Percentiles rank a stretch among this genome's conserved stretches.
Conservation (phyloP, 2,113 vertebrate genomes). For the Xiphophorus maculatus region DNA sequence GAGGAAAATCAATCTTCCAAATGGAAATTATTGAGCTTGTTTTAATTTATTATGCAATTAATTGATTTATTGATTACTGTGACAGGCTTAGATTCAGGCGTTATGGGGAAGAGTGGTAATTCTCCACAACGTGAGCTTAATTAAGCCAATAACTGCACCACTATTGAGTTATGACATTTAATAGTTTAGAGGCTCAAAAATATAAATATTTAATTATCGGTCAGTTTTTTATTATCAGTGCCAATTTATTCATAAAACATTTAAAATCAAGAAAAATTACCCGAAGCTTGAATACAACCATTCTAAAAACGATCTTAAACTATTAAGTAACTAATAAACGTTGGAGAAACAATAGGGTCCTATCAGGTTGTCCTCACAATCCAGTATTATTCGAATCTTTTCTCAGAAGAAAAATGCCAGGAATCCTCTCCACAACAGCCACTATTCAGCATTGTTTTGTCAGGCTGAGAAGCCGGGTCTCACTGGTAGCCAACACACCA, state of each 20-base stretch:
- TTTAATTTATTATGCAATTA: too few species aligned
- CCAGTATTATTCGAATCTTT: conserved; percentile 8
- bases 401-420: conserved; percentile 4
- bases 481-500: conserved; percentile 25
- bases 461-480: conserved; percentile 29
- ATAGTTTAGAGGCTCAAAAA: not conserved
- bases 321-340: not conserved
- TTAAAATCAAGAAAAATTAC: too few species aligned
- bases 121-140: not conserved
- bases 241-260: too few species aligned
- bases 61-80: too few species aligned
- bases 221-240: too few species aligned
- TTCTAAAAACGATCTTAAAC: not conserved
- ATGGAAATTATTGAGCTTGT: too few species aligned
- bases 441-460: conserved; percentile 29
- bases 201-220: too few species aligned
- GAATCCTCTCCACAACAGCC: conserved; percentile 14
- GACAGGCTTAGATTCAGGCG: too few species aligned
- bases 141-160: not conserved
- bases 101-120: too few species aligned
- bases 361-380: not conserved
- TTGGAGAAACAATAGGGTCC: not conserved
- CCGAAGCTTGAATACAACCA: not conserved
- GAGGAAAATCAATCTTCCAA: too few species aligned
- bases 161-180: not conserved